Evolutionary conservation across 2,888 invertebrate species (phyloP), one percentile per base, ranked within the genome.

Genomic region (Aelia acuminata): DNA sequence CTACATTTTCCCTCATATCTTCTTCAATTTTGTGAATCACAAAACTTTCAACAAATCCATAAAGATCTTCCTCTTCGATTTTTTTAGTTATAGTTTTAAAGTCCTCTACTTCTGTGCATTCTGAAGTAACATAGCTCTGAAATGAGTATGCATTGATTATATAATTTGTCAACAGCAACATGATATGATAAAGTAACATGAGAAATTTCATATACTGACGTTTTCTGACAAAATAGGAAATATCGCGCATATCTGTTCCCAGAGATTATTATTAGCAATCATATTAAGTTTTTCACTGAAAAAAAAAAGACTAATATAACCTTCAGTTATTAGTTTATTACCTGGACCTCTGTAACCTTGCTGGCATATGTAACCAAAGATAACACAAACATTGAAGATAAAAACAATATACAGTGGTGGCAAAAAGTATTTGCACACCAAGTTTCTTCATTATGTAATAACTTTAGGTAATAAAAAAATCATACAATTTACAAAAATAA

Each of bases 1-100:
- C 94, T 5, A 95, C 93, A 90, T 93, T 93, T 91, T 94, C 94
- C 4, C 95, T 93, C 85, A 95, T 92, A 91, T 94, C 93, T 91
- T 94, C 93, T 91, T 95, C 95, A 84, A 95, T 93, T 90, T 93
- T 92, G 89, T 92, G 91, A 43, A 93, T 91, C n/a, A 93, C 91
- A 43, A 93, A 89, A 84, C 92, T 92, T 90, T 93, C 93, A 18
- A 93, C 91, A 35, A 91, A 91, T 49, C 91, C 89, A 2, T 91
- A 90, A 75, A 93, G 88, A 48, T 92, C 91, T n/a, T 91, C 89
- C 1, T 90, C 89, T 26, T 92, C 92, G 89, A 93, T 48, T 31
- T 26, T 20, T 57, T 31, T 50, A 15, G 88, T 75, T 22, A 88
- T 35, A 53, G 87, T 39, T 57, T 75, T 53, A 43, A 87, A 87